Evolutionary conservation across 2,797 vertebrate genomes (phyloP).

Genomic region (Sebastiscus albofasciatus): DNA sequence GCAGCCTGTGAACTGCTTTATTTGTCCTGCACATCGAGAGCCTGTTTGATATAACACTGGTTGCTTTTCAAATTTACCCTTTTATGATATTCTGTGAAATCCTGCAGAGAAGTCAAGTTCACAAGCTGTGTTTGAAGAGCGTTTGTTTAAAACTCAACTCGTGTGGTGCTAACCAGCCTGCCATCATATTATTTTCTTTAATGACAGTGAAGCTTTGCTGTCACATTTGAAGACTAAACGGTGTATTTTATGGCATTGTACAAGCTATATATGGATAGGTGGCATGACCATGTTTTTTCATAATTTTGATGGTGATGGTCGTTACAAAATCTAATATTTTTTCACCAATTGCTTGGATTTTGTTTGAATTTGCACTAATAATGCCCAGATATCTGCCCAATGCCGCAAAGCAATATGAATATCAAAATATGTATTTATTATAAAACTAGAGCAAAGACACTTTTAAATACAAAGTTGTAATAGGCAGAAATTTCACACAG

Average conservation of each 20-base stretch:
- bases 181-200: neutral
- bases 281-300: neutral
- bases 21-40: constrained; percentile 12
- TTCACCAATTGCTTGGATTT: neutral
- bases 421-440: no score
- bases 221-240: neutral
- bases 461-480: no score
- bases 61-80: constrained; percentile 5
- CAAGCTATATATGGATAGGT: neutral
- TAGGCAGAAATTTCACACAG: neutral
- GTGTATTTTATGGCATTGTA: neutral
- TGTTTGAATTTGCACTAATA: no score
- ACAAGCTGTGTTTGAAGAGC: constrained; percentile 1
- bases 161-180: neutral
- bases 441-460: no score
- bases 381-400: no score
- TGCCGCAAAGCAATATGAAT: rapidly evolving
- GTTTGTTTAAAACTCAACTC: neutral
- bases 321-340: neutral
- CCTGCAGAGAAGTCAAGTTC: constrained; percentile 5
- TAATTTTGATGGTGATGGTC: neutral
- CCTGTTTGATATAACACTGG: neutral
- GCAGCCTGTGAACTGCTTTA: constrained; percentile 12
- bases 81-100: neutral
- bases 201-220: neutral